Conservation (phyloP, 2,888 invertebrate genomes). For the Eulithis testata region DNA sequence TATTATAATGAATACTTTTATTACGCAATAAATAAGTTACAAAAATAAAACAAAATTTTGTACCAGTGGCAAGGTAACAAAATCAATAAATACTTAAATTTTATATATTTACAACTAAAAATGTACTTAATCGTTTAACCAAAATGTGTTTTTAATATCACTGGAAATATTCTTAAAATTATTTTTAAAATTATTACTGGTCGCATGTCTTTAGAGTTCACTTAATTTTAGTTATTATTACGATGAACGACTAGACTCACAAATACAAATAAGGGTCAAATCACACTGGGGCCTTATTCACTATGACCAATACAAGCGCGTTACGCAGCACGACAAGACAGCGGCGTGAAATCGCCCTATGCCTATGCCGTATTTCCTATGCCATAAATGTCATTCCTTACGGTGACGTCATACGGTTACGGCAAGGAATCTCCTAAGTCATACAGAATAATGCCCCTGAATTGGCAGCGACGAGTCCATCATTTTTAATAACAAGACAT, state of each 20-base stretch:
- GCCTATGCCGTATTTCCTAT: no score
- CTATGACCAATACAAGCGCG: no score
- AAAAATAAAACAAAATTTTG: not conserved
- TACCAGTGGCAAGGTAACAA: conserved; percentile 10
- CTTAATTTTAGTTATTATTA: conserved; percentile 5
- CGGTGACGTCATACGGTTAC: no score
- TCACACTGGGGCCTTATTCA: no score
- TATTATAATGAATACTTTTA: conserved; percentile 13
- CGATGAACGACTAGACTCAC: conserved; percentile 16
- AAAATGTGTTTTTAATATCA: not conserved
- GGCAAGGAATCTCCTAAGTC: no score
- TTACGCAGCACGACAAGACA: no score
- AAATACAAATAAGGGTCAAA: not conserved
- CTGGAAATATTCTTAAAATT: not conserved
- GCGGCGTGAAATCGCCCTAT: no score
- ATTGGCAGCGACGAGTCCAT: no score
- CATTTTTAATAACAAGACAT: no score
- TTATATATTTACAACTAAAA: conserved; percentile 1
- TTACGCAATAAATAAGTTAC: conserved; percentile 18
- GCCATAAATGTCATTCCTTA: no score
- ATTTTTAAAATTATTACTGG: not conserved
- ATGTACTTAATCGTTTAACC: not conserved
- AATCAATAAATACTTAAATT: conserved; percentile 20
- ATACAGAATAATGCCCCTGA: no score
- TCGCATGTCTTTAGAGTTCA: conserved; percentile 10